phyloP scores from a whole-genome alignment of 2,888 invertebrate species.

The Lasioglossum morio region DNA sequence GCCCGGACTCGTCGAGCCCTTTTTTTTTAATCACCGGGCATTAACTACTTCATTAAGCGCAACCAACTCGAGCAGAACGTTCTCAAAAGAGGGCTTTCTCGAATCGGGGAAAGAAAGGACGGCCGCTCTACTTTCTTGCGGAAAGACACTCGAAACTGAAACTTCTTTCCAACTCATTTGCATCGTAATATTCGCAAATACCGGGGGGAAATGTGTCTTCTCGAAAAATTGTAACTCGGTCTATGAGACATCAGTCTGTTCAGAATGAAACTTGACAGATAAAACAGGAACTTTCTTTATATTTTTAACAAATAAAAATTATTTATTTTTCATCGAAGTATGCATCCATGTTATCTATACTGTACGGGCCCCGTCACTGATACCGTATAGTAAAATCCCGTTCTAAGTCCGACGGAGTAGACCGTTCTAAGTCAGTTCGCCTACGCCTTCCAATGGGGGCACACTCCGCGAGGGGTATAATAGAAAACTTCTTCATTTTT shows the following conservation, averaged over 20 bases:
- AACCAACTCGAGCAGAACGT: slow-evolving; percentile 32
- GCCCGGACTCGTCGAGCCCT: not conserved
- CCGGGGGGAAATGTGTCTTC: too few relatives aligned
- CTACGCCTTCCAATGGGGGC: too few relatives aligned
- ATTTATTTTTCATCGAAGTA: not conserved
- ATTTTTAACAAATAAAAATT: not conserved
- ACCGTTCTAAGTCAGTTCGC: too few relatives aligned
- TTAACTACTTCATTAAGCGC: slow-evolving; percentile 48
- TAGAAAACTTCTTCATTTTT: too few relatives aligned
- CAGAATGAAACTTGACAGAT: not conserved
- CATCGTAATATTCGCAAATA: slow-evolving; percentile 18
- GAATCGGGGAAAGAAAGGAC: slow-evolving; percentile 29
- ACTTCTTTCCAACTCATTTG: slow-evolving; percentile 29
- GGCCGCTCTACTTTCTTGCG: slow-evolving; percentile 40
- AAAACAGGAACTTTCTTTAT: not conserved
- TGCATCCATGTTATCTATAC: too few relatives aligned
- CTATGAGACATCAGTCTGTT: not conserved
- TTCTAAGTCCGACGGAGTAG: too few relatives aligned
- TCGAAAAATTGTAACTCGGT: not conserved
- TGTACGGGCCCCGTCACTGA: too few relatives aligned
- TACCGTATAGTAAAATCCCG: too few relatives aligned
- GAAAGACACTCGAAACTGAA: slow-evolving; percentile 30
- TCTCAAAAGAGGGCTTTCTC: slow-evolving; percentile 22
- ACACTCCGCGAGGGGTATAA: too few relatives aligned
- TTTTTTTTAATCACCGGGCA: slow-evolving; percentile 39